Conservation (phyloP, 2,888 invertebrate genomes). For the Deilephila porcellus region DNA sequence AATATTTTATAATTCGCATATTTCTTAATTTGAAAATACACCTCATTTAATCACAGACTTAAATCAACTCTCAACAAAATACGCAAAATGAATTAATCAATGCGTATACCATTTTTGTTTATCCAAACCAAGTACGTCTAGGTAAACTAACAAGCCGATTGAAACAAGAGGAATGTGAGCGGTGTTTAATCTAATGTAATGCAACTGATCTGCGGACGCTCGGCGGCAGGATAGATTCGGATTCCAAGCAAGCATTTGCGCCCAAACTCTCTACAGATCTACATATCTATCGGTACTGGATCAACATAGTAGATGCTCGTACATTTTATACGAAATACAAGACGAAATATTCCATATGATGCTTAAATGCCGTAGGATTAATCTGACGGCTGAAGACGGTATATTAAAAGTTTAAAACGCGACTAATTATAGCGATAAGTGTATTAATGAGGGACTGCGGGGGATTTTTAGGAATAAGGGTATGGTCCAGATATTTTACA, state of each 20-base stretch:
- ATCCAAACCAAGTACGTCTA: background rate
- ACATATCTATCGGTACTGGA: slow-evolving; percentile 37
- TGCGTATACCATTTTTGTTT: background rate
- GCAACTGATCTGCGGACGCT: slow-evolving; percentile 68
- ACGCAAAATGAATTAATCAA: background rate
- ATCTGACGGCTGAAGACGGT: slow-evolving; percentile 36
- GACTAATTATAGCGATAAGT: too few relatives aligned
- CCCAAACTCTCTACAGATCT: slow-evolving; percentile 40
- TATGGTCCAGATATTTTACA: too few relatives aligned
- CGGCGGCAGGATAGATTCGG: slow-evolving; percentile 66
- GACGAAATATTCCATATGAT: background rate
- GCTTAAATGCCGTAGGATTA: slow-evolving; percentile 43
- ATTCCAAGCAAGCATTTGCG: slow-evolving; percentile 75
- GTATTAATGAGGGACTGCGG: too few relatives aligned
- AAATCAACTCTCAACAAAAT: background rate
- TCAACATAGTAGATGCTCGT: slow-evolving; percentile 25
- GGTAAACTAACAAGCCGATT: slow-evolving; percentile 34
- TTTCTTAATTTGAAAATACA: too few relatives aligned
- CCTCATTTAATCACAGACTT: background rate
- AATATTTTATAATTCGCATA: too few relatives aligned
- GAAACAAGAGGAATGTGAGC: slow-evolving; percentile 66
- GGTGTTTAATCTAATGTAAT: slow-evolving; percentile 78
- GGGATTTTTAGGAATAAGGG: too few relatives aligned
- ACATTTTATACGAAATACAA: slow-evolving; percentile 13
- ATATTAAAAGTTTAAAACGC: slow-evolving; percentile 41